Evolutionary conservation across 1,140 invertebrate species (phyloP).

Genomic region (Apis dorsata): DNA sequence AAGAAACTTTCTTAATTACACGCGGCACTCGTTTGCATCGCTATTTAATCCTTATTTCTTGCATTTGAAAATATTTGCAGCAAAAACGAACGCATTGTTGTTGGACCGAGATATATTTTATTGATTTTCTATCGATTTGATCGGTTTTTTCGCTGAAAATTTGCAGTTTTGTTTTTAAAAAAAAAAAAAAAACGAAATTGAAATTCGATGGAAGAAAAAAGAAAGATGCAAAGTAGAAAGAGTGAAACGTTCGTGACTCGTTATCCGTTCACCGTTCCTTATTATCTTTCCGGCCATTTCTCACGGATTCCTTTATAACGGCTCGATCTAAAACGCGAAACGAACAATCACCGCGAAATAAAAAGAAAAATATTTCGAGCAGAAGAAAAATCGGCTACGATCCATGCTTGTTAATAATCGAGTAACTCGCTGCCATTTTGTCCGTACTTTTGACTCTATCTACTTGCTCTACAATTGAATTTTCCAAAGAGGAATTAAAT

Average conservation of each 20-base stretch:
- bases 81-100: not conserved
- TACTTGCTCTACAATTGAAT: not conserved
- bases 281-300: slow-evolving; percentile 33
- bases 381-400: slow-evolving; percentile 5
- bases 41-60: not conserved
- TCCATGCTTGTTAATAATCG: slow-evolving; percentile 30
- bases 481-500: too few species aligned
- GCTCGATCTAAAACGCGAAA: slow-evolving; percentile 32
- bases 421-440: not conserved
- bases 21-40: not conserved
- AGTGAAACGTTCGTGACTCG: not conserved
- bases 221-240: not conserved
- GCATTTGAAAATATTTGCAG: not conserved
- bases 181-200: not conserved
- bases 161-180: not conserved
- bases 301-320: slow-evolving; percentile 25
- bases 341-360: slow-evolving; percentile 26
- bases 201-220: not conserved
- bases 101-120: not conserved
- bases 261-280: slow-evolving; percentile 15
- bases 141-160: not conserved
- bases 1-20: slow-evolving; percentile 34
- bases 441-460: not conserved
- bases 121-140: not conserved
- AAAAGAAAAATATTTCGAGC: slow-evolving; percentile 20